phyloP scores from a whole-genome alignment of 2,113 vertebrate genomes.

The Gobio gobio region DNA sequence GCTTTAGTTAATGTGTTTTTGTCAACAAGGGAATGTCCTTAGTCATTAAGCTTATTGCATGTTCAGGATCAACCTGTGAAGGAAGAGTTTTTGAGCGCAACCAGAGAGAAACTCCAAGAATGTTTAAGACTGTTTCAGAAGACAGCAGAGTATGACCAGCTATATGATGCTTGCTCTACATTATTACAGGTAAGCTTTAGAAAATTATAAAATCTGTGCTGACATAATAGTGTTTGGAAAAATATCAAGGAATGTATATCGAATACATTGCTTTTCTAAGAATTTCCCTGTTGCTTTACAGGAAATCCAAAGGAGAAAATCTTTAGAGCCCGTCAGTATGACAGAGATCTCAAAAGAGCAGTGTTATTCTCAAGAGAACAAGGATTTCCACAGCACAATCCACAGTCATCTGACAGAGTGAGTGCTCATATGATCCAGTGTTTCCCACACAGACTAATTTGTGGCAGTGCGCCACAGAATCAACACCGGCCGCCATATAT shows the following conservation, averaged over 20 bases:
- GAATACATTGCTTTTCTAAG: constrained; percentile 22
- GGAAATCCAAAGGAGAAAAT: constrained; percentile 98
- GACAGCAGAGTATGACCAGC: constrained; percentile 89
- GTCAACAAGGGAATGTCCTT: neutral
- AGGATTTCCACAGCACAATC: constrained; percentile 79
- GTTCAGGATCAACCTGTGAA: constrained; percentile 82
- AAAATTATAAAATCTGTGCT: neutral
- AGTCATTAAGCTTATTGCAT: constrained; percentile 39
- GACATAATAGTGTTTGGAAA: too few relatives aligned
- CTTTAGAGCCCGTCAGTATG: constrained; percentile 94
- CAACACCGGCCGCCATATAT: too few relatives aligned
- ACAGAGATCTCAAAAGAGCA: constrained; percentile 96
- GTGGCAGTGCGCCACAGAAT: too few relatives aligned
- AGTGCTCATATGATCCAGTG: constrained; percentile 63
- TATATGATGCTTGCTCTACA: constrained; percentile 93
- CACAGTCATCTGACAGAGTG: constrained; percentile 93
- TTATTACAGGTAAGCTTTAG: constrained; percentile 84
- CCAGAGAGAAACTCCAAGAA: constrained; percentile 92
- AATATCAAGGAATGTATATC: neutral
- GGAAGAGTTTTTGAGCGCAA: constrained; percentile 90
- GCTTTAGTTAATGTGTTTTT: neutral
- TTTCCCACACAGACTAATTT: too few relatives aligned
- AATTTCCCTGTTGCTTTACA: constrained; percentile 60
- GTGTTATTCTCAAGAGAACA: constrained; percentile 90
- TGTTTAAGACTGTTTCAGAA: constrained; percentile 93